phyloP scores from a whole-genome alignment of 2,797 vertebrate genomes.

The Lithobates pipiens region DNA sequence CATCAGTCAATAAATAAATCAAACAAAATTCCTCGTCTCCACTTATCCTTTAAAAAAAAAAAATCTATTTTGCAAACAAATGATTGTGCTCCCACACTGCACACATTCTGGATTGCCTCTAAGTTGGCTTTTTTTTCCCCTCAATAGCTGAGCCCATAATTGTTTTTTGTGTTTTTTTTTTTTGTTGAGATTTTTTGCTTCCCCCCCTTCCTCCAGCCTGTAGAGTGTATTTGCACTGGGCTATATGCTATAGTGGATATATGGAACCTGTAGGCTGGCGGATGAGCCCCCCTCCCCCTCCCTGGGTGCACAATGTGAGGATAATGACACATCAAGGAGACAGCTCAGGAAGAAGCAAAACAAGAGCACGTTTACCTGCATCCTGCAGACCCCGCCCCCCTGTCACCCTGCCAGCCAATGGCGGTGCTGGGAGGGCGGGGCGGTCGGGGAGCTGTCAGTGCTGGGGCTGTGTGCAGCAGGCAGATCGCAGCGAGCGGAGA shows the following conservation, averaged over 20 bases:
- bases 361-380: slow-evolving; percentile 70
- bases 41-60: no score
- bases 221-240: no score
- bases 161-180: background rate
- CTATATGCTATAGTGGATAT: no score
- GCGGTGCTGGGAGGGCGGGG: background rate
- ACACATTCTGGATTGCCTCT: no score
- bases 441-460: background rate
- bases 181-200: background rate
- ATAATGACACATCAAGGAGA: slow-evolving; percentile 46
- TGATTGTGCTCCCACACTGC: no score
- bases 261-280: no score
- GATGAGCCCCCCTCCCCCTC: no score
- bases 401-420: slow-evolving; percentile 63
- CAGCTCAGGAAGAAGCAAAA: slow-evolving; percentile 60
- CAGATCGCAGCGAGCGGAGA: background rate
- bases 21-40: no score
- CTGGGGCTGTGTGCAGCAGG: background rate
- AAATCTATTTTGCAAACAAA: no score
- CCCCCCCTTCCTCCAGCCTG: no score
- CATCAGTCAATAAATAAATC: no score
- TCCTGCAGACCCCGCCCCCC: slow-evolving; percentile 48
- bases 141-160: background rate
- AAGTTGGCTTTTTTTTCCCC: background rate
- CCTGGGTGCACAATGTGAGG: background rate